Conservation (phyloP, 2,113 vertebrate genomes). For the Paramormyrops kingsleyae region DNA sequence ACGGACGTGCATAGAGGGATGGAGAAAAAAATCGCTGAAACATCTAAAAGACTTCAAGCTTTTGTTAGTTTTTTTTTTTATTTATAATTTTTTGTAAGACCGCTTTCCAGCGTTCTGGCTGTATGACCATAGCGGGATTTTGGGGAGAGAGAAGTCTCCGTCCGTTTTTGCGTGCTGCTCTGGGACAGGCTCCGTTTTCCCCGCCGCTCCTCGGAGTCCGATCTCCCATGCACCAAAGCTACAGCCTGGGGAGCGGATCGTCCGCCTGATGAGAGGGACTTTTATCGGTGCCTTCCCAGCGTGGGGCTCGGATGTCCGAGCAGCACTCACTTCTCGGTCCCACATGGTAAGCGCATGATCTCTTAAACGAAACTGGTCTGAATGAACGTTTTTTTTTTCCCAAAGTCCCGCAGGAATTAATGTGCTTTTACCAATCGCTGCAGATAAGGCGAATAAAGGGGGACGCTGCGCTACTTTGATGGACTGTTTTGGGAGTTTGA, state of each 20-base stretch:
- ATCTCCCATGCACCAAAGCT: not conserved
- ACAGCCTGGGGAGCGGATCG: not conserved
- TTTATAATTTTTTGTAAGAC: not conserved
- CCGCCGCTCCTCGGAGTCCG: not conserved
- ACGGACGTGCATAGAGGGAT: not conserved
- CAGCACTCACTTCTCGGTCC: conserved; percentile 40
- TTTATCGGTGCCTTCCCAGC: not conserved
- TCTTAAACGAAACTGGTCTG: not conserved
- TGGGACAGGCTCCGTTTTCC: not conserved
- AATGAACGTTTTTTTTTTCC: not conserved
- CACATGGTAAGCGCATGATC: conserved; percentile 18
- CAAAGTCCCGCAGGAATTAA: not conserved
- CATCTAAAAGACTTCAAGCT: not conserved
- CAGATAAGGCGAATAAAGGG: not conserved
- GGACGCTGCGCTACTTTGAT: conserved; percentile 17
- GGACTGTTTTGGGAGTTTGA: conserved; percentile 2
- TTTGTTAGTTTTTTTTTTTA: not conserved
- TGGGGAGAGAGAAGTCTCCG: not conserved
- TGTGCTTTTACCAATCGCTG: not conserved
- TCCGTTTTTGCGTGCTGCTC: not conserved
- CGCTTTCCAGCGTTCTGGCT: not conserved
- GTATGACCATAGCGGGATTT: conserved; percentile 4
- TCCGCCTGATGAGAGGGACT: not conserved
- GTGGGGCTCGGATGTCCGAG: not conserved
- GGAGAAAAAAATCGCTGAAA: not conserved